Percentiles rank a stretch among this genome's conserved stretches.
Evolutionary conservation across 2,113 vertebrate genomes (phyloP).

Genomic region (Tachysurus fulvidraco): DNA sequence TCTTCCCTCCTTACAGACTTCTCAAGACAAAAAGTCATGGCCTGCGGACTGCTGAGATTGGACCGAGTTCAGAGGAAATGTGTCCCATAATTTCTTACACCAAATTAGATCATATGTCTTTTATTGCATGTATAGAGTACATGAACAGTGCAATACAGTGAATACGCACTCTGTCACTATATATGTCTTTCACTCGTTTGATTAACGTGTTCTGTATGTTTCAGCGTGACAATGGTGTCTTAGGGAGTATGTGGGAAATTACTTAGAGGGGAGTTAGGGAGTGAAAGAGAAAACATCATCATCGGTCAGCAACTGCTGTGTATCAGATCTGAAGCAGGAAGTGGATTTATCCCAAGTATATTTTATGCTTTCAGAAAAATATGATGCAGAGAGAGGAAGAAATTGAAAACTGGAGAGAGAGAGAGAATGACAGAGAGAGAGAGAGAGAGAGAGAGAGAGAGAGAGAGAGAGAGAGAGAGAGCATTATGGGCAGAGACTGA

Average conservation of each 20-base stretch:
- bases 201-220: not conserved
- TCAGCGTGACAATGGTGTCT: not conserved
- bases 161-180: not conserved
- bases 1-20: constrained; percentile 6
- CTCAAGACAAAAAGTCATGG: not conserved
- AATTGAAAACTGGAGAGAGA: not conserved
- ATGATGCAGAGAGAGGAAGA: constrained; percentile 5
- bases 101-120: constrained; percentile 21
- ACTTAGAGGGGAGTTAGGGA: not conserved
- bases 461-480: constrained; percentile 22
- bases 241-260: constrained; percentile 1
- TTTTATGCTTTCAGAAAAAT: constrained; percentile 13
- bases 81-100: not conserved
- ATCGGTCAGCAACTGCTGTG: constrained; percentile 5
- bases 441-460: not conserved
- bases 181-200: not conserved
- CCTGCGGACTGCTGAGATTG: constrained; percentile 14
- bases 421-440: constrained; percentile 12
- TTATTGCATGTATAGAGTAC: not conserved
- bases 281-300: constrained; percentile 2
- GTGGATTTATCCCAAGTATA: not conserved
- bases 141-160: not conserved
- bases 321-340: constrained; percentile 17
- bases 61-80: constrained; percentile 23
- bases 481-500: constrained; percentile 16